phyloP scores from a whole-genome alignment of 2,888 invertebrate genomes.

The Tiliacea citrago region DNA sequence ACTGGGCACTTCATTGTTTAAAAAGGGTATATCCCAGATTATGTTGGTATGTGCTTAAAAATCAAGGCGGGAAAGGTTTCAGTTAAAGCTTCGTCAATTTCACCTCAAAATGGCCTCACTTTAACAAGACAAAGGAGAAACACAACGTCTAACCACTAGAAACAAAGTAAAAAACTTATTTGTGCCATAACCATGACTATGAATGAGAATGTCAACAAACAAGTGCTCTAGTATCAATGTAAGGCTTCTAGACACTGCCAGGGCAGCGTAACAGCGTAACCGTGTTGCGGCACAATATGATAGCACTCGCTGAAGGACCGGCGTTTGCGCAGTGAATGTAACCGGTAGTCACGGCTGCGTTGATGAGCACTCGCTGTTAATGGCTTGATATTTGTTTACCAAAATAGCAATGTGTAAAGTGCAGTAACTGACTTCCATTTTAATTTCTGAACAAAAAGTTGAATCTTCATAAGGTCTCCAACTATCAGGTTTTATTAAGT shows the following conservation, averaged over 20 bases:
- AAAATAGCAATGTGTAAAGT: background rate
- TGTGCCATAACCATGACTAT: conserved; percentile 18
- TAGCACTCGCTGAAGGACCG: conserved; percentile 12
- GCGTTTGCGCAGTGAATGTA: conserved; percentile 23
- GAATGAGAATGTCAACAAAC: conserved; percentile 29
- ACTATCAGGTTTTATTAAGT: background rate
- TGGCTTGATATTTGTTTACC: background rate
- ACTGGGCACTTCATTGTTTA: background rate
- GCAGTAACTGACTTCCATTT: background rate
- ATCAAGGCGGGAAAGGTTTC: background rate
- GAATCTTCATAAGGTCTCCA: background rate
- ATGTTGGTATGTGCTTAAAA: background rate
- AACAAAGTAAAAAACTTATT: background rate
- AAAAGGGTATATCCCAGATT: background rate
- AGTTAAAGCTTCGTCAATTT: background rate
- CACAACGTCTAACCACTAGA: background rate
- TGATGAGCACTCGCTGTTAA: background rate
- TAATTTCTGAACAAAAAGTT: background rate
- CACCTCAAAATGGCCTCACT: background rate
- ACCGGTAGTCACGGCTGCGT: conserved; percentile 24
- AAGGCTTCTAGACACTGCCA: conserved; percentile 24
- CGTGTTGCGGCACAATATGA: conserved; percentile 25
- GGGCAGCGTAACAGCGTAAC: conserved; percentile 16
- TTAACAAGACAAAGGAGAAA: background rate
- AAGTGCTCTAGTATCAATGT: conserved; percentile 20